A percentile compares a stretch with the other conserved stretches of the same genome.
Conservation (phyloP, 2,113 vertebrate genomes). For the Vicugna pacos region DNA sequence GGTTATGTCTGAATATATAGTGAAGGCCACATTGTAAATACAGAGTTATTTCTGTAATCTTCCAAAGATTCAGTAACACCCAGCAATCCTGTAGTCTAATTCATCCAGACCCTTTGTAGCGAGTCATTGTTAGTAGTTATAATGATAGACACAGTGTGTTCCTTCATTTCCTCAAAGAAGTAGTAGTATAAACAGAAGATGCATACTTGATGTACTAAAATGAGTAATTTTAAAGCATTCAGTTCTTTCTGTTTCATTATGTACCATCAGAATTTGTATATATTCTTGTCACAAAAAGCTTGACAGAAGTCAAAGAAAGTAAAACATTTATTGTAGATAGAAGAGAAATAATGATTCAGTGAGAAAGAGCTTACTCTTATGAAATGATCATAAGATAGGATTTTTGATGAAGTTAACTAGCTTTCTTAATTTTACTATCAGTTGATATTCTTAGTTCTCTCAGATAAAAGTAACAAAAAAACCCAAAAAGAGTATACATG, state of each 20-base stretch:
- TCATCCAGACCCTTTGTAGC: background rate
- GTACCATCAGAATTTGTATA: background rate
- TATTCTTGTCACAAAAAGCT: conserved; percentile 25
- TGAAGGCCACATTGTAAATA: background rate
- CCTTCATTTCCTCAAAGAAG: conserved; percentile 24
- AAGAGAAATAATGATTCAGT: conserved; percentile 3
- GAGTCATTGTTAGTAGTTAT: background rate
- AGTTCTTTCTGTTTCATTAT: background rate
- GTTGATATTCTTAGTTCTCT: conserved; percentile 25
- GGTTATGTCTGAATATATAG: background rate
- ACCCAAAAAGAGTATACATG: background rate
- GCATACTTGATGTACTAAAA: background rate
- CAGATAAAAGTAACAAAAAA: background rate
- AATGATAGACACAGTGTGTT: background rate
- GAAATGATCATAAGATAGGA: background rate
- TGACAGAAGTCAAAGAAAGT: background rate
- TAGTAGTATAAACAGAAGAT: background rate
- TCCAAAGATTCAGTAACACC: background rate
- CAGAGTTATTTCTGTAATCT: background rate
- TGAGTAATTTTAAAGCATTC: background rate
- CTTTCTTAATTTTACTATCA: conserved; percentile 56
- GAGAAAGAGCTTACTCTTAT: background rate
- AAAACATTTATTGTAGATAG: background rate
- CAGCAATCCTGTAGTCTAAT: background rate
- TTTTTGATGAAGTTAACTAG: conserved; percentile 5